A percentile compares a stretch with the other conserved stretches of the same genome.
phyloP scores from a whole-genome alignment of 2,888 invertebrate species.

The Pristionchus mayeri region DNA sequence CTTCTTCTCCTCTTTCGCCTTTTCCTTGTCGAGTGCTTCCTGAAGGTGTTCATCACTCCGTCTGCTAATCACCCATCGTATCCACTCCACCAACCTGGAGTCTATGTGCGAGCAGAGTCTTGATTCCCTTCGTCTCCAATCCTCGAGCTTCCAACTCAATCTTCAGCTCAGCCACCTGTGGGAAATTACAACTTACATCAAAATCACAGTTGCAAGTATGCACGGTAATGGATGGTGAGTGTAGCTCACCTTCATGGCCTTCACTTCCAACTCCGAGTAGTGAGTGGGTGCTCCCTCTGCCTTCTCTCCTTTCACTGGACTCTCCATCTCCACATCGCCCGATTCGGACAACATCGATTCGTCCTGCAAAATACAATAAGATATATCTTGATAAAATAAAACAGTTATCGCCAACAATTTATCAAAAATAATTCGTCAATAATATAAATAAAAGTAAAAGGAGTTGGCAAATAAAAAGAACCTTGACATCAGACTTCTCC shows the following conservation, averaged over 20 bases:
- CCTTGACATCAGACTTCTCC: constrained; percentile 50
- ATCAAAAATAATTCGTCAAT: not conserved
- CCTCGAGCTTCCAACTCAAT: constrained; percentile 88
- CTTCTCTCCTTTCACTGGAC: constrained; percentile 53
- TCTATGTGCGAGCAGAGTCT: constrained; percentile 88
- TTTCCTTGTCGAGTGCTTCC: constrained; percentile 83
- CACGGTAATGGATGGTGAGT: no score
- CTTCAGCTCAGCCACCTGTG: constrained; percentile 85
- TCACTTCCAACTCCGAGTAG: constrained; percentile 66
- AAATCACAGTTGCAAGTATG: not conserved
- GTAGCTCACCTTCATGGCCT: constrained; percentile 60
- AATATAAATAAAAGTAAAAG: not conserved
- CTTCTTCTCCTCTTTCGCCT: constrained; percentile 42
- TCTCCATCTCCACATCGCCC: constrained; percentile 52
- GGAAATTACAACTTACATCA: constrained; percentile 18
- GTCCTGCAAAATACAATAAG: not conserved
- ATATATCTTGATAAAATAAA: no score
- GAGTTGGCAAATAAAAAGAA: not conserved
- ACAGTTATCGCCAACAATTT: no score
- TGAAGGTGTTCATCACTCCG: constrained; percentile 73
- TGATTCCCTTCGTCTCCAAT: constrained; percentile 89
- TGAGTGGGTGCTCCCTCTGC: constrained; percentile 58
- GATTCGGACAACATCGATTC: constrained; percentile 53
- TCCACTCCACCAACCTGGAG: constrained; percentile 77
- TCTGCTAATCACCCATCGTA: not conserved